Evolutionary conservation across 2,797 vertebrate species (phyloP), one percentile per base, ranked within the genome.

Genomic region (Phylloscopus collybita): DNA sequence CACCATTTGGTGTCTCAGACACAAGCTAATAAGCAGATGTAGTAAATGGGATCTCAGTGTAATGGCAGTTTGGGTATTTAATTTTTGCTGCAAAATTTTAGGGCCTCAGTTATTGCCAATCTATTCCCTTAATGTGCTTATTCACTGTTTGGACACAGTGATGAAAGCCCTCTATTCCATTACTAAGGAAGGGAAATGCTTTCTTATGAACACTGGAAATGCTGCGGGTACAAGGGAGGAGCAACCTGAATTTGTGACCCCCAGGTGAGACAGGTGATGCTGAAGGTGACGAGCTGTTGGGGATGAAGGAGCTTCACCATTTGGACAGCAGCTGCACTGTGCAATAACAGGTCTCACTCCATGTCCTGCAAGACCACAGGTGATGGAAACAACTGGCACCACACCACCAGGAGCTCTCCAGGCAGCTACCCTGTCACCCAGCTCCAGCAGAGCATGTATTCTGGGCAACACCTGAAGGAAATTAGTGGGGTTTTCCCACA

Each of bases 311-410:
- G 23, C 32, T 45, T 21, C 26, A 5, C 15, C 13, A 4, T 5
- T 10, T 21, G 14, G 61, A 32, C n/a, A 74, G 76, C 0, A 1
- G 30, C n/a, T 7, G 22, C 16, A 11, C 21, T 7, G 3, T 9
- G 54, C 30, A n/a, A 32, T 1, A 10, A 7, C 0, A 5, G 53
- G 14, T 57, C 18, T 59, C 18, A 0, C 22, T 26, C 50, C 0
- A 0, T 2, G 20, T 18, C 64, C 42, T 5, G 1, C 45, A 4
- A 15, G 19, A 25, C 18, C 11, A 11, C 3, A 23, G 57, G 57
- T 9, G 38, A 23, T 12, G 53, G 73, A 47, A 54, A 42, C 0
- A 3, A 45, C 66, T 27, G 66, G 59, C 15, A 27, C 25, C 0
- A 0, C 29, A 22, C 12, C 38, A n/a, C 30, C 75, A 59, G 47